A percentile compares a stretch with the other conserved stretches of the same genome.
These are phyloP conservation scores for Pipistrellus nathusii DNA, from an alignment of 2,797 vertebrate genomes.

Conservation along the genomic window DNA sequence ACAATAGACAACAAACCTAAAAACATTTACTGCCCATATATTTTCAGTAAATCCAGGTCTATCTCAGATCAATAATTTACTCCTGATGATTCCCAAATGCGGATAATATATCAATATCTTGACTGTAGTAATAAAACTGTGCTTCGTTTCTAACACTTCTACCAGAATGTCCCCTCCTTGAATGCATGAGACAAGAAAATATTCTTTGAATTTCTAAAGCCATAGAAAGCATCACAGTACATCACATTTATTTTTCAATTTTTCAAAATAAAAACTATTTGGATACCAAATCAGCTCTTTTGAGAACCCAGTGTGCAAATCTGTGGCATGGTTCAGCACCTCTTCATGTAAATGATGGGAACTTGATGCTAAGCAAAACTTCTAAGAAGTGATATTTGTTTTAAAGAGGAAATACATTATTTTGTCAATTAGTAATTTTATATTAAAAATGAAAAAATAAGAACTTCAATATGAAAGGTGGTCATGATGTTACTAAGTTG, in stretches of 20 bases:
- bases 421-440: constrained; percentile 4
- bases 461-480: neutral
- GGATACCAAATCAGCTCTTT: neutral
- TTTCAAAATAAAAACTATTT: neutral
- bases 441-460: neutral
- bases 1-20: neutral
- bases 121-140: neutral
- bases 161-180: neutral
- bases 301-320: neutral
- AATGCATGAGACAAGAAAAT: neutral
- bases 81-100: neutral
- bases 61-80: neutral
- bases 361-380: neutral
- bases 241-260: neutral
- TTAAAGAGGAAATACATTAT: neutral
- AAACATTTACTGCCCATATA: neutral
- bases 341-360: neutral
- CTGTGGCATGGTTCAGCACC: neutral
- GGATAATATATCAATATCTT: neutral
- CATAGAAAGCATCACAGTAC: neutral
- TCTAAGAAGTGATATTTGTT: neutral
- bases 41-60: neutral
- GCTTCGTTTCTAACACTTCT: neutral
- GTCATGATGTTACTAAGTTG: neutral
- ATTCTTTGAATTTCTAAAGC: constrained; percentile 6